A percentile compares a stretch with the other conserved stretches of the same genome.
Conservation (phyloP, 2,113 vertebrate species). For the Mugil cephalus region DNA sequence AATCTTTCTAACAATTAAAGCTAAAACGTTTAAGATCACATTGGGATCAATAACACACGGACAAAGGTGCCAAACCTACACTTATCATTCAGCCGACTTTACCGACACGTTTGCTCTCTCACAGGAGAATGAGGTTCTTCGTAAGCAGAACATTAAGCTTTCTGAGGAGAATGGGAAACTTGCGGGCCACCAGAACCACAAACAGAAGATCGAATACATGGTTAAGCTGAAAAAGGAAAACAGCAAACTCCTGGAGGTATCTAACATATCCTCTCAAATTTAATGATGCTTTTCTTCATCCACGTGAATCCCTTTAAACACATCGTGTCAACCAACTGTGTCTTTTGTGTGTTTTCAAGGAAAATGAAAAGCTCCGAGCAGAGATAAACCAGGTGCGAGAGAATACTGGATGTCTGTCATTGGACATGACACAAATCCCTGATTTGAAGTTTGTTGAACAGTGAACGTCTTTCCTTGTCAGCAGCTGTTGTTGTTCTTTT, state of each 20-base stretch:
- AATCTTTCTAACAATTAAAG: background rate
- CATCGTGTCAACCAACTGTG: background rate
- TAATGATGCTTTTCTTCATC: background rate
- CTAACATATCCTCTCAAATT: background rate
- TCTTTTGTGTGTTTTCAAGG: conserved; percentile 78
- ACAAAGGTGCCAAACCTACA: too few relatives aligned
- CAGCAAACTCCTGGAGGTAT: conserved; percentile 90
- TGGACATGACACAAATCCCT: conserved; percentile 38
- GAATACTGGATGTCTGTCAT: conserved; percentile 5
- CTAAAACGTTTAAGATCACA: background rate
- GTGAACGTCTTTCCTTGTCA: background rate
- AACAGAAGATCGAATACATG: conserved; percentile 96
- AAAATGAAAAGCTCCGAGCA: conserved; percentile 86
- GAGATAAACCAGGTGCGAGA: conserved; percentile 81
- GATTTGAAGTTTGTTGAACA: background rate
- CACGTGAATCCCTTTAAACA: background rate
- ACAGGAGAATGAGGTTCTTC: conserved; percentile 90
- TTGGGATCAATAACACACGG: background rate
- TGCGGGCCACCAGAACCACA: conserved; percentile 93
- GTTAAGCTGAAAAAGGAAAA: conserved; percentile 96
- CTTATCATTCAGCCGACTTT: background rate
- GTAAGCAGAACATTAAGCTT: conserved; percentile 88
- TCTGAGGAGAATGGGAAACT: conserved; percentile 96
- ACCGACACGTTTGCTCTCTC: conserved; percentile 25
- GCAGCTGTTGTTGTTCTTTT: background rate